Conservation (phyloP, 2,113 vertebrate genomes). For the Stigmatopora argus region DNA sequence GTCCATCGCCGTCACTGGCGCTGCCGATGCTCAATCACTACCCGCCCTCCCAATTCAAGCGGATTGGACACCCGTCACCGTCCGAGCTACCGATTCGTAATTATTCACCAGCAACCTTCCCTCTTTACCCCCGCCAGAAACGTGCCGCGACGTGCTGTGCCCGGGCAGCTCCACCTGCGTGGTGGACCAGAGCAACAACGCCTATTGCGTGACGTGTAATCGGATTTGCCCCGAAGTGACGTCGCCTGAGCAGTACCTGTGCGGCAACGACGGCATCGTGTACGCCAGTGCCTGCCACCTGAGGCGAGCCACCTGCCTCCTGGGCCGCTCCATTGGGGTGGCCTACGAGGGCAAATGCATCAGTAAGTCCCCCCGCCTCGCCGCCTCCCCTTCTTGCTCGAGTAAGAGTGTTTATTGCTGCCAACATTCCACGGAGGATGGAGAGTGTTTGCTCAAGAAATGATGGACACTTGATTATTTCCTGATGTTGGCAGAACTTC, state of each 20-base stretch:
- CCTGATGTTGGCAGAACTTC: slow-evolving; percentile 71
- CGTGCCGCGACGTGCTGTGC: slow-evolving; percentile 91
- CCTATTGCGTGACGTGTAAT: slow-evolving; percentile 97
- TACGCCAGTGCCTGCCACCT: slow-evolving; percentile 95
- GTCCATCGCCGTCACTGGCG: too few relatives aligned
- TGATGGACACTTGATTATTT: slow-evolving; percentile 72
- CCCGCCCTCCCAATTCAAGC: too few relatives aligned
- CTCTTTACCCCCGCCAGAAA: slow-evolving; percentile 71
- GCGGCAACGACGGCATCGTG: slow-evolving; percentile 93
- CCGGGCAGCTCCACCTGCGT: slow-evolving; percentile 93
- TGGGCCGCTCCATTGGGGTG: slow-evolving; percentile 93
- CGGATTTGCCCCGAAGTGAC: slow-evolving; percentile 91
- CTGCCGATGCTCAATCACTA: too few relatives aligned
- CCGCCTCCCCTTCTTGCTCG: slow-evolving; percentile 23
- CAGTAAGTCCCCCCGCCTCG: slow-evolving; percentile 76
- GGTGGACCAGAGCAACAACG: slow-evolving; percentile 96
- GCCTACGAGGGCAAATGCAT: slow-evolving; percentile 97
- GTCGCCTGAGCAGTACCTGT: slow-evolving; percentile 91
- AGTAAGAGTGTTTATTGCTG: slow-evolving; percentile 46
- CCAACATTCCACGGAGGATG: slow-evolving; percentile 63
- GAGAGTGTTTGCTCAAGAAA: slow-evolving; percentile 56
- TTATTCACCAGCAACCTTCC: too few relatives aligned
- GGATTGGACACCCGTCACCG: too few relatives aligned
- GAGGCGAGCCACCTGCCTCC: slow-evolving; percentile 91
- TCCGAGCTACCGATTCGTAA: too few relatives aligned